Evolutionary conservation across 2,888 invertebrate species (phyloP), one percentile per base, ranked within the genome.

Genomic region (Calameuta filiformis): DNA sequence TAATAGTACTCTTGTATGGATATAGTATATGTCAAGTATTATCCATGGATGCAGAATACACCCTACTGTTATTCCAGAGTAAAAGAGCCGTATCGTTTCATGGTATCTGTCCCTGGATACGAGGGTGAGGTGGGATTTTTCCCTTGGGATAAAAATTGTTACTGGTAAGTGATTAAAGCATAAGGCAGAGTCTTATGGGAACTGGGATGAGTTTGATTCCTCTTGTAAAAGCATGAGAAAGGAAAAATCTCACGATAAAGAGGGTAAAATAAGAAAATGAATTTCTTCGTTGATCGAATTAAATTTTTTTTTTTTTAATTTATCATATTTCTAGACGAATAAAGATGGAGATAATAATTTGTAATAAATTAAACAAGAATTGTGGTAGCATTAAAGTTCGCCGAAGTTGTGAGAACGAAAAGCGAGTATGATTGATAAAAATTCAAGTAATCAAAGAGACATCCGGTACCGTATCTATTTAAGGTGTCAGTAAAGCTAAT

Each of bases 141-240:
- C 86, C 83, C 85, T 81, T 30, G 86, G 85, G 86, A 83, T 81
- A 82, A 81, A 81, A 82, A 81, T 83, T 82, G 83, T 83, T 81
- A 85, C 82, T 82, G 81, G 84, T 86, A 86, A 86, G 86, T 86
- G 86, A 86, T 86, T 86, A 86, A 86, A 86, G 85, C 83, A 83
- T 85, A 85, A 79, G 84, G 79, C 79, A 76, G 76, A 79, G 79
- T 81, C 71, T 71, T 71, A 33, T 71, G 71, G 71, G 71, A 71
- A 71, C 31, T 12, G 34, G 12, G 12, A 34, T 23, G 71, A 31
- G 71, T 71, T 71, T 71, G 71, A 71, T 71, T 71, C 71, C 34
- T 71, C 33, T 11, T 71, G 56, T 9, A 56, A 9, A 9, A 56
- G 56, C 23, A 23, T 1, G 56, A 56, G 23, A 56, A 56, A 56